Conservation (phyloP, 2,888 invertebrate genomes). For the Lypha dubia region DNA sequence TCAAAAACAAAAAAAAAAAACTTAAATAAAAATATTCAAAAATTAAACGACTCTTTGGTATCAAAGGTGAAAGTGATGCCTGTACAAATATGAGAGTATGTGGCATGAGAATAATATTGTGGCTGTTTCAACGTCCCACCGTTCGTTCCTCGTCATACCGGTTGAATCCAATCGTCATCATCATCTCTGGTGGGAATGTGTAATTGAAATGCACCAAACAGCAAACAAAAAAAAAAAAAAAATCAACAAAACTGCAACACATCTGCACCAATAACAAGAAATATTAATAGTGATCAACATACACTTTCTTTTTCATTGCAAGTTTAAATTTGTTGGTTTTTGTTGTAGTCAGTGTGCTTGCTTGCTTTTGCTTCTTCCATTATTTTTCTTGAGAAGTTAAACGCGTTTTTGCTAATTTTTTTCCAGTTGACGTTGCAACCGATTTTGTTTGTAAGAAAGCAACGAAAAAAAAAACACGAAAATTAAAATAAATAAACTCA, state of each 20-base stretch:
- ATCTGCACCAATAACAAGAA: constrained; percentile 54
- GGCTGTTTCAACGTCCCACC: constrained; percentile 6
- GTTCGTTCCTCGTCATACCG: constrained; percentile 1
- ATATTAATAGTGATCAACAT: constrained; percentile 40
- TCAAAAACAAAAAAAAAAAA: not conserved
- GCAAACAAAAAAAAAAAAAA: too few species aligned
- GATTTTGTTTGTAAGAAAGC: constrained; percentile 11
- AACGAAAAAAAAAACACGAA: not conserved
- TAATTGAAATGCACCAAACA: constrained; percentile 45
- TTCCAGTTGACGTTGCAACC: constrained; percentile 17
- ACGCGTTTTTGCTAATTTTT: constrained; percentile 50
- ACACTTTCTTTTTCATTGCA: constrained; percentile 70
- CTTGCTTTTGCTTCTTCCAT: not conserved
- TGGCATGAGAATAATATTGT: constrained; percentile 27
- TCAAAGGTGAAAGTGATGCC: constrained; percentile 61
- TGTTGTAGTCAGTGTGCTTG: not conserved
- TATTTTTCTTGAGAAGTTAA: constrained; percentile 11
- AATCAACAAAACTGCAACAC: constrained; percentile 26
- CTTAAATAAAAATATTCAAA: not conserved
- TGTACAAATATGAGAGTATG: not conserved
- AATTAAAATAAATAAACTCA: constrained; percentile 20
- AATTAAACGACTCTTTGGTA: not conserved
- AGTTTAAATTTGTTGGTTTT: constrained; percentile 16
- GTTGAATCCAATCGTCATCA: constrained; percentile 31
- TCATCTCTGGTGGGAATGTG: constrained; percentile 43